phyloP scores from a whole-genome alignment of 2,797 vertebrate genomes.

The Malacoctenus gilli region DNA sequence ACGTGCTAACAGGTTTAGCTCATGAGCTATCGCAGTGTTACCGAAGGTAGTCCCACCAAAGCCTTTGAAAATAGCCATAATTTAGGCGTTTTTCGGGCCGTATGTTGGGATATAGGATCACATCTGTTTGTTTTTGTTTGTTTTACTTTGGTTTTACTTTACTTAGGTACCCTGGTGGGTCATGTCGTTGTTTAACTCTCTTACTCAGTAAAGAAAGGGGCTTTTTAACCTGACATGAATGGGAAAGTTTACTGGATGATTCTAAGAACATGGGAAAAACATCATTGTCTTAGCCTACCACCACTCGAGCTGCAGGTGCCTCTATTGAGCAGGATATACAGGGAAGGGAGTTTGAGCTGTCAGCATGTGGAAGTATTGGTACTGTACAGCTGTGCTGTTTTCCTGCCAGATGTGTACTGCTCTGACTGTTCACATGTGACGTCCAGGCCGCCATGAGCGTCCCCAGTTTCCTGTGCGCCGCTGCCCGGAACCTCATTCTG shows the following conservation, averaged over 20 bases:
- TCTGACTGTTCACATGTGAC: constrained; percentile 3
- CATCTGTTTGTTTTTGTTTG: rapidly evolving
- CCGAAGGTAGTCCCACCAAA: no score
- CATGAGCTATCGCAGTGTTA: constrained; percentile 20
- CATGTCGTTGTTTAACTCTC: not conserved
- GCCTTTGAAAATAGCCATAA: no score
- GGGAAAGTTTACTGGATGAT: not conserved
- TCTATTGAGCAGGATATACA: not conserved
- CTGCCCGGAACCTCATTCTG: constrained; percentile 62
- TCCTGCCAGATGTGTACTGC: not conserved
- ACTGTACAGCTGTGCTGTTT: not conserved
- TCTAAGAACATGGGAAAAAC: not conserved
- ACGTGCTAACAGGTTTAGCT: constrained; percentile 9
- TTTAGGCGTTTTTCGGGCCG: no score
- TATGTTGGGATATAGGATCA: no score
- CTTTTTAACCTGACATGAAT: not conserved
- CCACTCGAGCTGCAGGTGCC: not conserved
- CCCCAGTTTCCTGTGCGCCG: constrained; percentile 69
- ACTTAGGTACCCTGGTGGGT: no score
- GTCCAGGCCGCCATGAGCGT: constrained; percentile 59
- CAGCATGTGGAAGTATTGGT: not conserved
- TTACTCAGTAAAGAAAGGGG: no score
- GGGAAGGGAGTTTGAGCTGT: not conserved
- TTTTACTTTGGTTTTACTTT: rapidly evolving
- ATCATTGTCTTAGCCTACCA: not conserved